These are phyloP conservation scores for Hartigia nigra DNA, from an alignment of 2,888 invertebrate genomes.

Conservation along the genomic window DNA sequence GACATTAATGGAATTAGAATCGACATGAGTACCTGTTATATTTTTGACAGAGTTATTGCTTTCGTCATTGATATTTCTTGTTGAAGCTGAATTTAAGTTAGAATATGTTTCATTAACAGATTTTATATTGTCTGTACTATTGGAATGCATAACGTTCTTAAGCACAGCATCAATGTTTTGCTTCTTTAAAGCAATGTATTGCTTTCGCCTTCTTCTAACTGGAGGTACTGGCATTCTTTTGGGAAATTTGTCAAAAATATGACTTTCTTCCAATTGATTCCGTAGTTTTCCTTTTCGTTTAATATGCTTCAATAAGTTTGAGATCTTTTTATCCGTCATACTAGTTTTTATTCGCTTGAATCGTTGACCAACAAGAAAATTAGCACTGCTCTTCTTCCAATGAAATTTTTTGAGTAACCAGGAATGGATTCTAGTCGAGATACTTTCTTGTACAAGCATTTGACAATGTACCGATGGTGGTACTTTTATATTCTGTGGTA, in stretches of 20 bases:
- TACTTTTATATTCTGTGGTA: background rate
- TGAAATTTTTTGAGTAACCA: slow-evolving; percentile 13
- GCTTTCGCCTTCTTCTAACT: background rate
- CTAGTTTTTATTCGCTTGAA: background rate
- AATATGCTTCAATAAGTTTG: background rate
- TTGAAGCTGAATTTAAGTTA: background rate
- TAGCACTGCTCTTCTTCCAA: background rate
- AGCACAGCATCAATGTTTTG: background rate
- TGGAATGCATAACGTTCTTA: background rate
- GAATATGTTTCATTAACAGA: background rate
- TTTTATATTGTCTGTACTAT: background rate
- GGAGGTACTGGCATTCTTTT: background rate
- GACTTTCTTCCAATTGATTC: background rate
- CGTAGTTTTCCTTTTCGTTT: background rate
- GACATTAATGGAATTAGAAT: background rate
- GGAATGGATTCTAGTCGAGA: background rate
- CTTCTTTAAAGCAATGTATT: background rate
- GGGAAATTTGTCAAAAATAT: background rate
- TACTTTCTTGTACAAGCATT: background rate
- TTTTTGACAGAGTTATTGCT: background rate
- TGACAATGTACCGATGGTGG: background rate
- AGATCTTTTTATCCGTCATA: background rate
- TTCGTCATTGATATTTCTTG: background rate
- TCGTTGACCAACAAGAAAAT: background rate
- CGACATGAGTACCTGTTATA: background rate